Base-by-base conservation (phyloP, 2,888 invertebrate species). In the Cyclophora albipunctata region DNA sequence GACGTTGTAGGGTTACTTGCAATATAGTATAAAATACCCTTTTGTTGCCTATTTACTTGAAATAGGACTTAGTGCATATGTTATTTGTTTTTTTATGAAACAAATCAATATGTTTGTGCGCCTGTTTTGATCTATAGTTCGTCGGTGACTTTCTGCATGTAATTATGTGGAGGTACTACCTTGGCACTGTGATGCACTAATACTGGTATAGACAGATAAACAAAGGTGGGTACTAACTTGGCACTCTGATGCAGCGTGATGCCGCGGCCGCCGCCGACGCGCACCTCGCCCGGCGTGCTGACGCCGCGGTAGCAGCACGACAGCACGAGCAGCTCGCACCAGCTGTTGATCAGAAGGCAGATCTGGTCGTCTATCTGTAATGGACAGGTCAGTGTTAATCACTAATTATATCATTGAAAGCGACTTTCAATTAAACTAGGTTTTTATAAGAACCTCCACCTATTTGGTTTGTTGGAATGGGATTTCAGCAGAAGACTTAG, bases 301-400 rank as follows among this genome's bases (percentile, higher is more conserved):
- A 98, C 94, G 42, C 98, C 98, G 56, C 97, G 94, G 90, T 96
- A 98, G 79, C 97, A 97, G 84, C 97, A 97, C 47, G 97, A 97
- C 74, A 97, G 94, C 58, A 97, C 91, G 63, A 97, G 84, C 66
- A 97, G 88, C 84, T 97, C 97, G 84, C 98, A 98, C 98, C 98
- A 98, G 57, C 98, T 97, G 84, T 98, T 98, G 73, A 98, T 98
- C 62, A 98, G 92, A 72, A 98, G 90, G 73, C 97, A 95, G 71
- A 98, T 98, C 90, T 98, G 98, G 90, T 98, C 98, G 86, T 98
- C 98, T 80, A 98, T 98, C 97, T 97, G 83, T 2, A 40, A 80
- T 50, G 20, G 20, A 20, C 1, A 20, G 1, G 20, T 20, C 1
- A 20, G 20, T 20, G 20, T 20, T 20, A 20, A 20, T 20, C 20